These are phyloP conservation scores for Merops nubicus DNA, from an alignment of 2,113 vertebrate genomes.

Conservation along the genomic window DNA sequence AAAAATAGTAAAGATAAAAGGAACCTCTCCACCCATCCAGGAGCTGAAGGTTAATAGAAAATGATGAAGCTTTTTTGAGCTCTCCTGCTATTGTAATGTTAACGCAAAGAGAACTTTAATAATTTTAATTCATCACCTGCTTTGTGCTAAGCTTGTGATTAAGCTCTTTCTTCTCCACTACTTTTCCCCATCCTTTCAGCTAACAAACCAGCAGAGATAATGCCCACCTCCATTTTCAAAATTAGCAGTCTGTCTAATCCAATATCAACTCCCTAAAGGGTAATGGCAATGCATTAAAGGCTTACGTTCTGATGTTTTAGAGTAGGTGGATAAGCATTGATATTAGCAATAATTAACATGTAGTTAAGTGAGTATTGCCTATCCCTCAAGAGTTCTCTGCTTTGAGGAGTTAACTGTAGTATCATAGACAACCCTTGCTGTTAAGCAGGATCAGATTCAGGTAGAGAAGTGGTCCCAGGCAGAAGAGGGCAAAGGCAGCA, in stretches of 20 bases:
- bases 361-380: neutral
- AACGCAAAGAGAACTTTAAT: neutral
- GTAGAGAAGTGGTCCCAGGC: rapidly evolving
- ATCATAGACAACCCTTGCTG: neutral
- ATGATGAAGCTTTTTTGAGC: neutral
- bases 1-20: neutral
- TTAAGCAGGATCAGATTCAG: neutral
- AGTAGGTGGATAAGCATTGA: neutral
- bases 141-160: slow-evolving; percentile 20
- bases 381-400: neutral
- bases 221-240: neutral
- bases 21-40: neutral
- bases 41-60: neutral
- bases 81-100: neutral
- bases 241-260: neutral
- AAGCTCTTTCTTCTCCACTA: neutral
- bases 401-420: neutral
- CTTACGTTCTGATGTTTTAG: neutral
- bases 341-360: neutral
- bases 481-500: neutral
- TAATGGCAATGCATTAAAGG: neutral
- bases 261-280: neutral
- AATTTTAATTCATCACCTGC: slow-evolving; percentile 33
- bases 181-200: neutral
- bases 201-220: neutral